These are phyloP conservation scores for Thermophis baileyi DNA, from an alignment of 2,113 vertebrate genomes.

Conservation along the genomic window DNA sequence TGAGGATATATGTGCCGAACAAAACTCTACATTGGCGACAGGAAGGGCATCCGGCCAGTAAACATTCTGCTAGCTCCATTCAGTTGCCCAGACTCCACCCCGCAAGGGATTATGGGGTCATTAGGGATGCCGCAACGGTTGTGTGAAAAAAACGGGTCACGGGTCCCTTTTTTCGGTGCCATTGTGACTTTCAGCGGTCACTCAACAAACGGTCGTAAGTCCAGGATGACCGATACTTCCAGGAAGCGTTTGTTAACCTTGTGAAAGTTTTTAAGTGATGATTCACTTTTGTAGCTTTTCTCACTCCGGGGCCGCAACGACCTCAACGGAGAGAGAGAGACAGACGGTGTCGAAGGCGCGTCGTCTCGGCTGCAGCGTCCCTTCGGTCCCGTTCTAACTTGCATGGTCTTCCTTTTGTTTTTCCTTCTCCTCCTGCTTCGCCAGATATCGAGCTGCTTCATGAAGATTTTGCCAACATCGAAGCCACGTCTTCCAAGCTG, in stretches of 20 bases:
- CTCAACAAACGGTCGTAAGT: too few species aligned
- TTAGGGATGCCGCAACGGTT: too few species aligned
- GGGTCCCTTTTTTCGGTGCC: too few species aligned
- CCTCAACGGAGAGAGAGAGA: too few species aligned
- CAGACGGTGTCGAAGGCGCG: accelerated
- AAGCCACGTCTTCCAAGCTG: conserved; percentile 65
- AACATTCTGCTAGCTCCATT: too few species aligned
- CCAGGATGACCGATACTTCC: conserved; percentile 11
- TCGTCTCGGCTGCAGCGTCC: not conserved
- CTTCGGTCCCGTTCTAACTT: not conserved
- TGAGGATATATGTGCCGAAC: too few species aligned
- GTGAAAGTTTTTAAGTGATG: not conserved
- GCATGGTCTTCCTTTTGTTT: not conserved
- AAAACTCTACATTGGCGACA: too few species aligned
- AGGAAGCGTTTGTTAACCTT: not conserved
- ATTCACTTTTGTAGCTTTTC: not conserved
- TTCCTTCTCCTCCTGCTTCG: not conserved
- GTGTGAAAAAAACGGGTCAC: too few species aligned
- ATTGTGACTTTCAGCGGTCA: too few species aligned
- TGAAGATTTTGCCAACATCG: conserved; percentile 75
- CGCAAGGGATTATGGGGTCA: too few species aligned
- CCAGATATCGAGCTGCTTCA: conserved; percentile 81
- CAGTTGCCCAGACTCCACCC: too few species aligned
- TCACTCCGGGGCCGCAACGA: not conserved
- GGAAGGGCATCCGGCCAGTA: too few species aligned